Evolutionary conservation across 2,797 vertebrate genomes (phyloP), one percentile per base, ranked within the genome.

Genomic region (Anguilla megastoma): DNA sequence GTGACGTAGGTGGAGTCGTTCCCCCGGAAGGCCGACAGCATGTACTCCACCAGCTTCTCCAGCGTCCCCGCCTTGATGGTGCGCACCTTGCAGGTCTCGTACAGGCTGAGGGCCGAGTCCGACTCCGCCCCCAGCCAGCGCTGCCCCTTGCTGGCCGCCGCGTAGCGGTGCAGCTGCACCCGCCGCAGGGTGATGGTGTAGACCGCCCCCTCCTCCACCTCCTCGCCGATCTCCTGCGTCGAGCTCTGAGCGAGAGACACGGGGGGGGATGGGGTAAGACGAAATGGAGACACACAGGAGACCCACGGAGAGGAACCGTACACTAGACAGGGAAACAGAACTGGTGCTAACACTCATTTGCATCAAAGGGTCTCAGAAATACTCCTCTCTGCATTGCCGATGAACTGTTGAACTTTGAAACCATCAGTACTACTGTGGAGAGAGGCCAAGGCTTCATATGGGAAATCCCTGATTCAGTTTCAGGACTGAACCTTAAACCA

Each of bases 1-100:
- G 98, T 99, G 95, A 99, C 97, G 0, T 99, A 99, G 89, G 98
- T 99, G 92, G 98, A 98, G 94, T 99, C 98, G 48, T 98, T 98
- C 91, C 97, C 98, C 89, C 97, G 96, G 94, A 99, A 99, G 69
- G 98, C 98, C 0, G 97, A 97, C 90, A 99, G 97, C 96, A 99
- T 97, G 95, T 99, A 98, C 93, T 99, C 98, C 96, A 99, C 98
- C 95, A 99, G 97, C 91, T 97, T 95, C 96, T 99, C 98, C 95
- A 99, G 96, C 0, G 98, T 99, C 88, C 98, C 98, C 0, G 98
- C 98, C 94, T 99, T 99, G 92, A 99, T 99, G 0, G 98, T 98
- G 82, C 98, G 95, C 90, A 99, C 97, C 92, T 98, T 99, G 90
- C 98, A 99, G 0, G 98, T 99, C 96, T 99, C 98, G 0, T 99